phyloP scores from a whole-genome alignment of 53 echinoderm and acorn worm genomes.

The Patiria pectinifera region DNA sequence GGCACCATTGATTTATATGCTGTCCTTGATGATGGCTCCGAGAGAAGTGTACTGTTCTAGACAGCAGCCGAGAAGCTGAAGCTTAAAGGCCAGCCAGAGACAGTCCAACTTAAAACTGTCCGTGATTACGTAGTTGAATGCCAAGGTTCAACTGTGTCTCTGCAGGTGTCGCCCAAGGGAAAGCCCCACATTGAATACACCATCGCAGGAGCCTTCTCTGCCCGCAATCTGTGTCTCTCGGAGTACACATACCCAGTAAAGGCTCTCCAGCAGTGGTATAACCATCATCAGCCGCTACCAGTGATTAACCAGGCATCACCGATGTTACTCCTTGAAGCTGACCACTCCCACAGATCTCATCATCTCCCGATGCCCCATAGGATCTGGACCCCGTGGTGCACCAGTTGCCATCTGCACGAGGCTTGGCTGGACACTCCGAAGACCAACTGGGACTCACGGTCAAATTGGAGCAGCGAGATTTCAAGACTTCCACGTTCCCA shows the following conservation, averaged over 20 bases:
- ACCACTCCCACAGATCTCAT: not conserved
- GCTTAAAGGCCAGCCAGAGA: not conserved
- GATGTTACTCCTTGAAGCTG: constrained; percentile 1
- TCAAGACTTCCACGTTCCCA: not conserved
- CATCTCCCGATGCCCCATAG: not conserved
- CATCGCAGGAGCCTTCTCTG: constrained; percentile 10
- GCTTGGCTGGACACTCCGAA: constrained; percentile 27
- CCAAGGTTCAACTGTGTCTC: not conserved
- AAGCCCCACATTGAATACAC: not conserved
- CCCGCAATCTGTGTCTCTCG: not conserved
- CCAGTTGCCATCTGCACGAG: not conserved
- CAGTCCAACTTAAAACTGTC: not conserved
- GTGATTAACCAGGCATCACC: constrained; percentile 5
- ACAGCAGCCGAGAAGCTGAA: not conserved
- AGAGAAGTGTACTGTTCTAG: not conserved
- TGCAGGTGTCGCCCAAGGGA: not conserved
- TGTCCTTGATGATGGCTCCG: constrained; percentile 33
- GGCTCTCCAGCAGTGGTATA: constrained; percentile 17
- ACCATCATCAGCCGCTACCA: constrained; percentile 10
- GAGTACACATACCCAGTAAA: constrained; percentile 25
- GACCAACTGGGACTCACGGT: not conserved
- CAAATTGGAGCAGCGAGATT: not conserved
- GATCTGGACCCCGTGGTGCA: not conserved
- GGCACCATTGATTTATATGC: not conserved
- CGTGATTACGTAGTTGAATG: not conserved